phyloP scores from a whole-genome alignment of 2,888 invertebrate genomes.

The Tridacna gigas region DNA sequence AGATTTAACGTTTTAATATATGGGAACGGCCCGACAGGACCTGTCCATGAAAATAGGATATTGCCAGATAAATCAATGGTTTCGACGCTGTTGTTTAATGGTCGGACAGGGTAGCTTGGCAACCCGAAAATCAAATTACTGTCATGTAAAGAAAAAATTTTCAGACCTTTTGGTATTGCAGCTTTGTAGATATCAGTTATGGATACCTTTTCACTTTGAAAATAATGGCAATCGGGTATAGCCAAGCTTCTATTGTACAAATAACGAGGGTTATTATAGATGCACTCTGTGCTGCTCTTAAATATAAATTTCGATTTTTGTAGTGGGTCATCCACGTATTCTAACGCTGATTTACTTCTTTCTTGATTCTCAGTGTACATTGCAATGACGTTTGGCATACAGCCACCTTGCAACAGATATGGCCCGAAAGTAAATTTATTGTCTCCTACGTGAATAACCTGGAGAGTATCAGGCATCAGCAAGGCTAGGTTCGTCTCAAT shows the following conservation, averaged over 20 bases:
- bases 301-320: not conserved
- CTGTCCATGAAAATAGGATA: slow-evolving; percentile 20
- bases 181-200: not conserved
- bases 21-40: slow-evolving; percentile 28
- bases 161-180: slow-evolving; percentile 4
- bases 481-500: slow-evolving; percentile 34
- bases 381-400: slow-evolving; percentile 8
- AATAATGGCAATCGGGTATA: slow-evolving; percentile 14
- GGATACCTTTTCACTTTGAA: not conserved
- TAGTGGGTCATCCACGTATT: not conserved
- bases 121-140: slow-evolving; percentile 29
- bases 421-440: slow-evolving; percentile 50
- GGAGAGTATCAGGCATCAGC: slow-evolving; percentile 29
- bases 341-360: not conserved
- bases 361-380: slow-evolving; percentile 19
- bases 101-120: not conserved
- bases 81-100: slow-evolving; percentile 14
- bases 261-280: slow-evolving; percentile 19
- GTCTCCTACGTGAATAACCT: slow-evolving; percentile 30
- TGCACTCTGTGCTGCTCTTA: not conserved
- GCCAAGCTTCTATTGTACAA: slow-evolving; percentile 25
- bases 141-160: slow-evolving; percentile 1
- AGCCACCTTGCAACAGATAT: slow-evolving; percentile 42
- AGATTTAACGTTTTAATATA: slow-evolving; percentile 34
- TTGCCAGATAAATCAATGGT: slow-evolving; percentile 43